Evolutionary conservation across 2,113 vertebrate genomes (phyloP), one percentile per base, ranked within the genome.

Genomic region (Isichthys henryi): DNA sequence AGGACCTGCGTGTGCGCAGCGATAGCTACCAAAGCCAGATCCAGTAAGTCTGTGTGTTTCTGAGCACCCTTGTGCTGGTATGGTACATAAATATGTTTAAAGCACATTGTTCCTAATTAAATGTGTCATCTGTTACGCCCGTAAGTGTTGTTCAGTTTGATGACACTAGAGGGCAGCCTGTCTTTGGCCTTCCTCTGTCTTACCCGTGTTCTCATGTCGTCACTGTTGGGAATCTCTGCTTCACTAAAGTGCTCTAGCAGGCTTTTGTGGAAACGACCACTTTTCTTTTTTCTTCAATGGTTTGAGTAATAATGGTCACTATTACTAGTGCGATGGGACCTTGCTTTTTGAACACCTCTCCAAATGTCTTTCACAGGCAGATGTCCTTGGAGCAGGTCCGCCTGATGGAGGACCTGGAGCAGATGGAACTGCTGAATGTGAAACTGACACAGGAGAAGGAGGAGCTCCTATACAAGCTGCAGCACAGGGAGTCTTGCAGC

Each of bases 1-100:
- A 88, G 48, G 66, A 88, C 74, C 74, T 80, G 0, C 74, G 74
- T 8, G 74, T 80, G 19, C 87, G 87, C 56, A 66, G 23, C 56
- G n/a, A 58, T 5, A 88, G 43, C 87, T 66, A 88, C 23, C 87
- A 88, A 35, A 45, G 39, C 35, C 39, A 62, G 56, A 88, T 88
- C 56, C 87, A 88, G 87, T 88, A 88, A 56, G 74, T 80, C 31
- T 52, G 27, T 70, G 58, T 27, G 66, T 74, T 77, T 77, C 70
- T 80, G 35, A 39, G 74, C 35, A 80, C 15, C 15, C 74, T 43
- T 43, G 31, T 43, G 31, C 74, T 21, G 15, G 13, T 80, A 15
- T 35, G 74, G 13, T 80, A 6, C 35, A 3, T 80, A 43, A 31
- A 31, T 70, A 31, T 4, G 5, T 21, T 56, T 56, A 56, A 21